Conservation (phyloP, 2,113 vertebrate genomes). For the Crotalus viridis region DNA sequence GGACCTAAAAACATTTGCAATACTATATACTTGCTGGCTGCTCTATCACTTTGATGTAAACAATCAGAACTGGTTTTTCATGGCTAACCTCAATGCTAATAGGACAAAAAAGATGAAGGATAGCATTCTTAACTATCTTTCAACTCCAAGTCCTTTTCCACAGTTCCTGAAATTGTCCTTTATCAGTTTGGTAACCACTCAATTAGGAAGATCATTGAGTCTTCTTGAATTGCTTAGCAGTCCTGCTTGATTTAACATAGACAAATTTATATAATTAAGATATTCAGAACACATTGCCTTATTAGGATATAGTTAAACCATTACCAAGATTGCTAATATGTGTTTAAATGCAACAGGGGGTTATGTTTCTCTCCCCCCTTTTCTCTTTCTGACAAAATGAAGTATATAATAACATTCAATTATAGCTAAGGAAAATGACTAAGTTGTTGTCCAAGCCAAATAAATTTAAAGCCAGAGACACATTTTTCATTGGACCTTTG, state of each 20-base stretch:
- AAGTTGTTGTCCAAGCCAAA: not conserved
- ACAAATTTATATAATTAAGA: not conserved
- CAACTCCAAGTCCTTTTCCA: too few species aligned
- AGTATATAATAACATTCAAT: not conserved
- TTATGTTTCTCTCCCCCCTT: not conserved
- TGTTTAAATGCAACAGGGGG: not conserved
- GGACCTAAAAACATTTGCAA: not conserved
- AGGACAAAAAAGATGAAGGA: not conserved
- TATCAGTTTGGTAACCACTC: not conserved
- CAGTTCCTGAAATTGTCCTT: not conserved
- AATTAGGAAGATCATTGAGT: not conserved
- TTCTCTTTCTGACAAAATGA: not conserved
- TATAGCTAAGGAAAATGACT: conserved; percentile 10
- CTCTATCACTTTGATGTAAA: not conserved
- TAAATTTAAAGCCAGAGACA: not conserved
- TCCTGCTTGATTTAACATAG: not conserved
- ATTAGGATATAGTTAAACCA: not conserved
- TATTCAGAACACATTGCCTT: not conserved
- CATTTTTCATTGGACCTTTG: not conserved
- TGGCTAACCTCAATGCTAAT: not conserved
- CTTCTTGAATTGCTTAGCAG: not conserved
- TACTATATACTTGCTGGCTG: not conserved
- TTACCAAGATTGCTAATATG: not conserved
- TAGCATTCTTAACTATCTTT: not conserved
- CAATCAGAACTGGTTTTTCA: not conserved